phyloP scores from a whole-genome alignment of 2,113 vertebrate genomes.

The Brienomyrus brachyistius region DNA sequence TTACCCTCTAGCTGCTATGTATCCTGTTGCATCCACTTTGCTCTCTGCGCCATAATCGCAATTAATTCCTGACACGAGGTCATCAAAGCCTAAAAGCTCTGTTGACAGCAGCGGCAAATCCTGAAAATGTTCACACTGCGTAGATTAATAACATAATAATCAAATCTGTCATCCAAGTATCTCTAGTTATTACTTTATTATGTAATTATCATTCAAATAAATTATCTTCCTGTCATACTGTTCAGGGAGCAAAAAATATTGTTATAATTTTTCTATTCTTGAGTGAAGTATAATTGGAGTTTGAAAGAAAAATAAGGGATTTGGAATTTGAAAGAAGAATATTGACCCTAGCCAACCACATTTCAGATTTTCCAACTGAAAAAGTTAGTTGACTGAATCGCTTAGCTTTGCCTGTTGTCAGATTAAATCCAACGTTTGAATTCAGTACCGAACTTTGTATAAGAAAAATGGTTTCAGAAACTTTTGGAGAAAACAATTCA shows the following conservation, averaged over 20 bases:
- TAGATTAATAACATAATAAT: constrained; percentile 13
- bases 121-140: neutral
- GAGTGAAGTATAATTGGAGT: neutral
- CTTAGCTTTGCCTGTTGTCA: neutral
- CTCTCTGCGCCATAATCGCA: neutral
- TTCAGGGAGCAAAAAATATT: neutral
- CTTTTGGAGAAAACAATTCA: neutral
- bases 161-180: constrained; percentile 14
- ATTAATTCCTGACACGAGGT: constrained; percentile 8
- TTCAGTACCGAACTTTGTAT: neutral
- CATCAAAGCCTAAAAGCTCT: neutral
- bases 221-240: neutral
- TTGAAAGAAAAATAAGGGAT: neutral
- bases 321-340: neutral
- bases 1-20: neutral
- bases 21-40: neutral
- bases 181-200: constrained; percentile 4
- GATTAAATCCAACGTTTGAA: neutral
- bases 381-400: neutral
- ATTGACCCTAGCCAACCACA: neutral
- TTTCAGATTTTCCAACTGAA: neutral
- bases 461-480: neutral
- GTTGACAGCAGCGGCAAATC: neutral
- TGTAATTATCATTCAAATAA: constrained; percentile 13
- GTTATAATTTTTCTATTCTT: neutral